Evolutionary conservation across 2,888 invertebrate genomes (phyloP).

Genomic region (Drepanosiphum platanoidis): DNA sequence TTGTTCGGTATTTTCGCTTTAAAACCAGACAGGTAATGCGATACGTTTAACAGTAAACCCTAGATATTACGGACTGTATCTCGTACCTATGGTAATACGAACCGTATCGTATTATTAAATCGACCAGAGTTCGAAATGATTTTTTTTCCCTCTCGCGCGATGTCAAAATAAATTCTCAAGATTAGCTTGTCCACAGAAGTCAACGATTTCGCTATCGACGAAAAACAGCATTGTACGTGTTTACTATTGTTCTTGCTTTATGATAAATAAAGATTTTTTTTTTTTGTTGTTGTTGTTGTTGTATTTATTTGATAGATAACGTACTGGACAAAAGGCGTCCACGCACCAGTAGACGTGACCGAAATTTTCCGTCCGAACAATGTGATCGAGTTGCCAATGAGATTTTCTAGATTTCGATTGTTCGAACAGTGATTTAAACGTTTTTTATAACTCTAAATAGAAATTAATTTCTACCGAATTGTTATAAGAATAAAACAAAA

Average conservation of each 20-base stretch:
- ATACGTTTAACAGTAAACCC: no score
- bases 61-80: no score
- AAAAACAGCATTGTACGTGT: background rate
- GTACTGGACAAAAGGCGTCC: background rate
- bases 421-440: background rate
- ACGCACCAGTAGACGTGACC: constrained; percentile 11
- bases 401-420: background rate
- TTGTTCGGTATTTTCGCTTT: no score
- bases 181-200: constrained; percentile 1
- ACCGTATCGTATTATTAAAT: background rate
- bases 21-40: no score
- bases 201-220: background rate
- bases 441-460: background rate
- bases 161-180: background rate
- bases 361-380: constrained; percentile 14
- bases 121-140: background rate
- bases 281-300: no score
- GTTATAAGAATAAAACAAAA: background rate
- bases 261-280: constrained; percentile 8
- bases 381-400: background rate
- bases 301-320: constrained; percentile 15
- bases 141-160: background rate
- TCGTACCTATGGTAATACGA: background rate
- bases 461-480: background rate
- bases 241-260: constrained; percentile 9